Conservation (phyloP, 2,113 vertebrate genomes). For the Serilophus lunatus region DNA sequence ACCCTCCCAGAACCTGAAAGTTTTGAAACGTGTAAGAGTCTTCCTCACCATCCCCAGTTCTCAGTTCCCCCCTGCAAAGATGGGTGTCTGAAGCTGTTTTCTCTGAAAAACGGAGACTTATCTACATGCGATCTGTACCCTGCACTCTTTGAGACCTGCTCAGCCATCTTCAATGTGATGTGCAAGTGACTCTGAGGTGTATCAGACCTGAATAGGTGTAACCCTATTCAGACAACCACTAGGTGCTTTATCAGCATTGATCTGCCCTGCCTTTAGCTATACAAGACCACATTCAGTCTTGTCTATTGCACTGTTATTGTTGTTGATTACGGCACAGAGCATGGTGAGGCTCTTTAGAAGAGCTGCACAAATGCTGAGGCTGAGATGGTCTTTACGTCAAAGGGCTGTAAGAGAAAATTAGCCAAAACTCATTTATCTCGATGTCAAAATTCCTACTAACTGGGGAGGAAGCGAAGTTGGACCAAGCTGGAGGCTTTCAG, state of each 20-base stretch:
- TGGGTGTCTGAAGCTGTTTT: background rate
- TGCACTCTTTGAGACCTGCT: background rate
- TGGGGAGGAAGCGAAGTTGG: background rate
- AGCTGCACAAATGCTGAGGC: background rate
- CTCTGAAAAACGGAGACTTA: background rate
- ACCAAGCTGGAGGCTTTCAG: background rate
- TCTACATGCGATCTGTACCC: fast-evolving
- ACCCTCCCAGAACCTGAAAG: constrained; percentile 59
- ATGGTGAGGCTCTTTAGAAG: background rate
- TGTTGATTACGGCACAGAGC: background rate
- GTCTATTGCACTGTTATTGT: background rate
- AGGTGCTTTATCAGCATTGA: background rate
- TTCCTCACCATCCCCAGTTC: background rate
- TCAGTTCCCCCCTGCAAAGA: background rate
- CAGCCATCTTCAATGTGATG: background rate
- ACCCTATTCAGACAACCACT: background rate
- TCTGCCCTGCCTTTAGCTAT: background rate
- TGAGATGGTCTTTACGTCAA: background rate
- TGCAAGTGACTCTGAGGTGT: background rate
- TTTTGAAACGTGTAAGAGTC: background rate
- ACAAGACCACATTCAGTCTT: background rate
- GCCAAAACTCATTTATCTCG: constrained; percentile 30
- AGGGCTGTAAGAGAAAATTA: background rate
- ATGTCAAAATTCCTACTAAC: background rate
- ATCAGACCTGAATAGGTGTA: background rate